phyloP scores from a whole-genome alignment of 2,888 invertebrate species.

The Glyphotaelius pellucidus region DNA sequence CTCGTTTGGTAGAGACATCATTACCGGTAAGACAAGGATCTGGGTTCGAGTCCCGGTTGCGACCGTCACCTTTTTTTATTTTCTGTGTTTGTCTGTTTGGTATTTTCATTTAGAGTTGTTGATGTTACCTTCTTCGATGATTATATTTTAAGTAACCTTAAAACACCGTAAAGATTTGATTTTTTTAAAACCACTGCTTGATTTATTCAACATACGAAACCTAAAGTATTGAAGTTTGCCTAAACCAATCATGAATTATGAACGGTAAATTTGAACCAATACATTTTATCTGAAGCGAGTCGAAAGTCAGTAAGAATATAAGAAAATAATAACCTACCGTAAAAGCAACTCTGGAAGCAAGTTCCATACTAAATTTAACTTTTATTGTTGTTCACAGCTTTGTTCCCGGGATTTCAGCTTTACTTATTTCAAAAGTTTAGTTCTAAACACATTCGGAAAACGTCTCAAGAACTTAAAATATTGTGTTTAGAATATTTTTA shows the following conservation, averaged over 20 bases:
- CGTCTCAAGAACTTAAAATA: neutral
- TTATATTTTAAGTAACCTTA: neutral
- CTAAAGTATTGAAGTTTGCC: neutral
- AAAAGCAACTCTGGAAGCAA: neutral
- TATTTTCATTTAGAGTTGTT: too few relatives aligned
- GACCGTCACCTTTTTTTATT: too few relatives aligned
- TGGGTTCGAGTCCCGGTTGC: too few relatives aligned
- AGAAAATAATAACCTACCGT: conserved; percentile 17
- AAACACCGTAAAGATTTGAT: neutral
- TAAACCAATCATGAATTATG: neutral
- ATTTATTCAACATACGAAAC: neutral
- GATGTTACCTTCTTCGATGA: too few relatives aligned
- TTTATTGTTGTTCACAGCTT: conserved; percentile 24
- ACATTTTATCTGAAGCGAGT: neutral
- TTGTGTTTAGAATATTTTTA: neutral
- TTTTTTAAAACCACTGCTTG: neutral
- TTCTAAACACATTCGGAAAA: conserved; percentile 6
- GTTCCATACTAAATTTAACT: neutral
- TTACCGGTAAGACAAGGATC: too few relatives aligned
- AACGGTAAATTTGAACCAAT: neutral
- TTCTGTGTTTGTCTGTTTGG: too few relatives aligned
- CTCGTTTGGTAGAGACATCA: too few relatives aligned
- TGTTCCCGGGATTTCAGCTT: conserved; percentile 3
- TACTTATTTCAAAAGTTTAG: conserved; percentile 4
- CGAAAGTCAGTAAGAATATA: conserved; percentile 7